A percentile compares a stretch with the other conserved stretches of the same genome.
These are phyloP conservation scores for Dicaeum eximium DNA, from an alignment of 2,113 vertebrate genomes.

Conservation along the genomic window DNA sequence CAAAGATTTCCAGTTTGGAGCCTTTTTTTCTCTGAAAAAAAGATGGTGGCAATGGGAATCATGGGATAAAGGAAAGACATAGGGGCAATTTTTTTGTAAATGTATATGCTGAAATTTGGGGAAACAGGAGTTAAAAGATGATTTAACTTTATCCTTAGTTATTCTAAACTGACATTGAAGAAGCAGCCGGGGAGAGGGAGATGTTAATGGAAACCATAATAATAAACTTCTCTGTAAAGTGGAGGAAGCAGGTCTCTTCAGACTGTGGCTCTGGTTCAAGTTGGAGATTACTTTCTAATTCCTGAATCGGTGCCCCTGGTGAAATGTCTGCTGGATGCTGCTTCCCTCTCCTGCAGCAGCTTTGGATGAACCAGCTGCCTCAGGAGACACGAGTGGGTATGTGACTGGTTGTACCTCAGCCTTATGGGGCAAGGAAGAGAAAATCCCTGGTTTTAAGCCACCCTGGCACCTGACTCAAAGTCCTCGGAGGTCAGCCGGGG, in stretches of 20 bases:
- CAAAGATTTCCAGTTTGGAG: neutral
- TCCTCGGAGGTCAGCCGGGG: neutral
- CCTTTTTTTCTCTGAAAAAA: neutral
- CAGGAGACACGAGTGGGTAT: neutral
- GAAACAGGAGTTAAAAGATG: neutral
- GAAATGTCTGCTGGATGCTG: conserved; percentile 40
- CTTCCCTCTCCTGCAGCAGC: neutral
- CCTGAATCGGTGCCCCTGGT: conserved; percentile 39
- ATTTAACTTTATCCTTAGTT: neutral
- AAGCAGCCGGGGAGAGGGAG: neutral
- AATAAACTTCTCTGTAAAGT: conserved; percentile 44
- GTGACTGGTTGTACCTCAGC: neutral
- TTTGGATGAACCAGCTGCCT: neutral
- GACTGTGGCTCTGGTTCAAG: conserved; percentile 49
- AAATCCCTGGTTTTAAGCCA: conserved; percentile 13
- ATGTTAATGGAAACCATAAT: conserved; percentile 32
- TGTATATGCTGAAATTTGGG: neutral
- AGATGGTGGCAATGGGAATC: neutral
- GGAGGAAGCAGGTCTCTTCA: conserved; percentile 57
- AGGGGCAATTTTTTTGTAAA: neutral
- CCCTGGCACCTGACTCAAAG: conserved; percentile 36
- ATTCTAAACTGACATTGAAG: neutral
- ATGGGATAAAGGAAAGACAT: neutral
- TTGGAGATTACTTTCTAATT: conserved; percentile 60
- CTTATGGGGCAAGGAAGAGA: neutral